phyloP scores from a whole-genome alignment of 2,888 invertebrate genomes.

The Helobdella robusta region DNA sequence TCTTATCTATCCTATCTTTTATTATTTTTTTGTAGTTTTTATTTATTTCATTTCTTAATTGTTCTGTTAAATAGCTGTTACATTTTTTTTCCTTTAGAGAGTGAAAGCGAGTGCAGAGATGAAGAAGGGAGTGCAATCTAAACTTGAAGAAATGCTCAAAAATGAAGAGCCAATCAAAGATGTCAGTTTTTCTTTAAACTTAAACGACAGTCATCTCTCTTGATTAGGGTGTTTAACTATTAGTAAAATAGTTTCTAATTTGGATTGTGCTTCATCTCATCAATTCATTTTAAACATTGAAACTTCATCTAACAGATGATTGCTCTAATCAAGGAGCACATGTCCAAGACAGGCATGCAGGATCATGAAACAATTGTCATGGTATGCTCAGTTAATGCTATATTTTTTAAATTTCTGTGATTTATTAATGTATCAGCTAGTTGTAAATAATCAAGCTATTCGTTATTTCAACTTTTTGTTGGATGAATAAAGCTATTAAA shows the following conservation, averaged over 20 bases:
- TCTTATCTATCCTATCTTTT: no score
- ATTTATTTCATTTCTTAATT: no score
- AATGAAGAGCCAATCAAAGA: constrained; percentile 75
- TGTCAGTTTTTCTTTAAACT: constrained; percentile 33
- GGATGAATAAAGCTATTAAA: no score
- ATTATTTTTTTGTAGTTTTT: no score
- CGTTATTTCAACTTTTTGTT: no score
- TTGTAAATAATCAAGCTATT: neutral
- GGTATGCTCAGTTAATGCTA: constrained; percentile 51
- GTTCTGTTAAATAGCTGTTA: neutral
- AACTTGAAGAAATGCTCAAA: constrained; percentile 71
- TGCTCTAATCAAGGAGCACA: constrained; percentile 74
- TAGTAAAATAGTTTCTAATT: neutral
- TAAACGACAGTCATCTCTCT: no score
- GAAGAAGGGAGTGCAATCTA: constrained; percentile 59
- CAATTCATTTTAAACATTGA: neutral
- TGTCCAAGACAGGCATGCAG: constrained; percentile 69
- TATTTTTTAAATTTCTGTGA: neutral
- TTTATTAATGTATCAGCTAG: neutral
- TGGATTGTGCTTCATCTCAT: neutral
- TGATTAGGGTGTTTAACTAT: neutral
- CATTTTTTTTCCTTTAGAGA: constrained; percentile 43
- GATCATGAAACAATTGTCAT: constrained; percentile 81
- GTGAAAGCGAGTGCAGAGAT: constrained; percentile 62
- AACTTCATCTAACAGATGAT: constrained; percentile 51